These are phyloP conservation scores for Caenorhabditis macrosperma DNA, from an alignment of 2,888 invertebrate genomes.

Conservation along the genomic window DNA sequence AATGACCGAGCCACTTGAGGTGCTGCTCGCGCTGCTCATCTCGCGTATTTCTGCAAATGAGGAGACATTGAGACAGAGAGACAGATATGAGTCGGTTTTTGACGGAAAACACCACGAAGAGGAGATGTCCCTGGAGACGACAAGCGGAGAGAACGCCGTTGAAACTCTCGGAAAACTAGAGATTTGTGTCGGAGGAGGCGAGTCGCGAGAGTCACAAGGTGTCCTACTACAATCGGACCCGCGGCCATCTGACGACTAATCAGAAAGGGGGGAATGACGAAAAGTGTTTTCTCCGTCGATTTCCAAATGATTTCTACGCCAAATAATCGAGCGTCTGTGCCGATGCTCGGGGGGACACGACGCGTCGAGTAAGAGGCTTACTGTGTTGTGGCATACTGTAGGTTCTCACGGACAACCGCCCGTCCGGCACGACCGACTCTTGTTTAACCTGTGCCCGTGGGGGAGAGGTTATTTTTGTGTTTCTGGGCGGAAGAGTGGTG, in stretches of 20 bases:
- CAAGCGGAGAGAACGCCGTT: slow-evolving; percentile 26
- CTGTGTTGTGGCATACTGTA: not conserved
- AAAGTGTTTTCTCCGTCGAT: not conserved
- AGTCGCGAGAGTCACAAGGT: not conserved
- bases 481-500: too few species aligned
- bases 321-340: too few species aligned
- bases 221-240: not conserved
- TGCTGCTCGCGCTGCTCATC: slow-evolving; percentile 44
- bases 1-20: slow-evolving; percentile 28
- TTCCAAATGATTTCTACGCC: not conserved
- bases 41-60: slow-evolving; percentile 45
- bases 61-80: not conserved
- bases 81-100: slow-evolving; percentile 17
- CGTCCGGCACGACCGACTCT: not conserved
- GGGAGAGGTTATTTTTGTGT: not conserved
- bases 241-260: not conserved
- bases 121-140: slow-evolving; percentile 1
- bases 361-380: slow-evolving; percentile 13
- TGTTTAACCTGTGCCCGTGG: not conserved
- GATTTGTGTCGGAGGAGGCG: not conserved
- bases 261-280: not conserved
- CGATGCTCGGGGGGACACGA: too few species aligned
- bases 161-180: slow-evolving; percentile 20
- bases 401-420: too few species aligned
- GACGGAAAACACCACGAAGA: not conserved